Percentiles rank a stretch among this genome's conserved stretches.
Evolutionary conservation across 2,888 invertebrate species (phyloP).

Genomic region (Lagria hirta): DNA sequence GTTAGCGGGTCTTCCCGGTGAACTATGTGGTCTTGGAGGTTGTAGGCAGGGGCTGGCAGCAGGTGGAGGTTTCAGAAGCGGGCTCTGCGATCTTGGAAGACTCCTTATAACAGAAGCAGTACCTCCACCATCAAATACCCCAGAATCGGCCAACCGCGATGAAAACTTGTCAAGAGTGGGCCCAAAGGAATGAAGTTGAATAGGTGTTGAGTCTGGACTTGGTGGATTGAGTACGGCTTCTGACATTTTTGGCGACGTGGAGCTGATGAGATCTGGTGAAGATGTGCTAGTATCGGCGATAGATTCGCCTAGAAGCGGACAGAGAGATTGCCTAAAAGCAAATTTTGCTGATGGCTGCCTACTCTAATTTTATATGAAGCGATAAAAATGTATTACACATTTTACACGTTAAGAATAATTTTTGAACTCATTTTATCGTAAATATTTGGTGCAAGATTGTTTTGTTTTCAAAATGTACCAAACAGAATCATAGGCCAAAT

Average conservation of each 20-base stretch:
- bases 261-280: conserved; percentile 83
- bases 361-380: conserved; percentile 40
- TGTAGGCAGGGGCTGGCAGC: conserved; percentile 49
- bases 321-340: conserved; percentile 54
- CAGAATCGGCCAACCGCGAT: conserved; percentile 57
- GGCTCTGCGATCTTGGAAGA: conserved; percentile 50
- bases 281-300: conserved; percentile 92
- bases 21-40: conserved; percentile 53
- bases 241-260: conserved; percentile 80
- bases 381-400: too few species aligned
- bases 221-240: conserved; percentile 62
- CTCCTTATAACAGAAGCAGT: conserved; percentile 50
- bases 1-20: conserved; percentile 51
- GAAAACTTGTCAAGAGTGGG: conserved; percentile 57
- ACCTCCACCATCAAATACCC: conserved; percentile 58
- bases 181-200: conserved; percentile 54
- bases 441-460: too few species aligned
- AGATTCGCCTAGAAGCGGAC: conserved; percentile 76
- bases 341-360: conserved; percentile 50
- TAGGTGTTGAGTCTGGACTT: conserved; percentile 62
- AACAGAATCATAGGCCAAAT: too few species aligned
- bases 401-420: conserved; percentile 4
- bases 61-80: conserved; percentile 47
- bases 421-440: too few species aligned
- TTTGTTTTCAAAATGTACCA: too few species aligned